Percentiles rank a stretch among this genome's conserved stretches.
Evolutionary conservation across 2,113 vertebrate genomes (phyloP).

Genomic region (Cairina moschata): DNA sequence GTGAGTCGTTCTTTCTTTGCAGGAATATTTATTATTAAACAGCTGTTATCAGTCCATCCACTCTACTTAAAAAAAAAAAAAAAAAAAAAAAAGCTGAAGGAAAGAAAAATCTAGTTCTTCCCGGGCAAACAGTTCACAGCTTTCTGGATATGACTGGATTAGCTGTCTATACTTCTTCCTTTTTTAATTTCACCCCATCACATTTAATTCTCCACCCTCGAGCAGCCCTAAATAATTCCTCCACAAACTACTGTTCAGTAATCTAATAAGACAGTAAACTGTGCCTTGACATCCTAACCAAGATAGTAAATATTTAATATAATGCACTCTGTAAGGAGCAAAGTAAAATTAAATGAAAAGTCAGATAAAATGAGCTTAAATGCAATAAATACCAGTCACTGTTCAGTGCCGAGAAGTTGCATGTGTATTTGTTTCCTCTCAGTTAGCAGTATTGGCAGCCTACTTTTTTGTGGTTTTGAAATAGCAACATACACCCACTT

Average conservation of each 20-base stretch:
- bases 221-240: constrained; percentile 40
- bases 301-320: constrained; percentile 69
- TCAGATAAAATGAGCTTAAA: constrained; percentile 60
- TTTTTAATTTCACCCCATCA: constrained; percentile 25
- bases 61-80: background rate
- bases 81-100: background rate
- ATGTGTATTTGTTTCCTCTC: constrained; percentile 35
- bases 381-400: constrained; percentile 43
- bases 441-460: background rate
- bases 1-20: background rate
- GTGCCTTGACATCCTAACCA: constrained; percentile 55
- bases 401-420: background rate
- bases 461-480: constrained; percentile 47
- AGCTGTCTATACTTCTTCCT: constrained; percentile 1
- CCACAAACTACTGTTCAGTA: constrained; percentile 12
- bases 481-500: constrained; percentile 45
- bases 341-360: constrained; percentile 71
- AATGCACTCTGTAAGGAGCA: constrained; percentile 45
- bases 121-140: background rate
- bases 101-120: background rate
- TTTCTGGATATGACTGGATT: background rate
- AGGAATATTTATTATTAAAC: background rate
- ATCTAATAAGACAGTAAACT: constrained; percentile 47
- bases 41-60: background rate
- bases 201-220: constrained; percentile 25